Evolutionary conservation across 2,888 invertebrate species (phyloP), one percentile per base, ranked within the genome.

Genomic region (Mamestra brassicae): DNA sequence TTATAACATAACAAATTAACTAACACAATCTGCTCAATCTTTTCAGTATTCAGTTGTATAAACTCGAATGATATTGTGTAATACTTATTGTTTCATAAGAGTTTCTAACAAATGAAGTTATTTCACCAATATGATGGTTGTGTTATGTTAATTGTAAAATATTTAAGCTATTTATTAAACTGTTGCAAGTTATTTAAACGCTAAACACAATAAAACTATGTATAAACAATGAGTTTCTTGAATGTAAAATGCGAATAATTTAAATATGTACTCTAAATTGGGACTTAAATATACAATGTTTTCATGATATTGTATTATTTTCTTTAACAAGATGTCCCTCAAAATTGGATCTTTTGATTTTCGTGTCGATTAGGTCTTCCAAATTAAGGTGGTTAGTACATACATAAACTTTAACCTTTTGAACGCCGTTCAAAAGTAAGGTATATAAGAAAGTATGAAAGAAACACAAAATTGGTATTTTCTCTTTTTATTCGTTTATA

Each of bases 231-330:
- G 70, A 80, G 67, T 85, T 87, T 86, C 60, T 68, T 70, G 38
- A 76, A 78, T 85, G 68, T 84, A 81, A 78, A 78, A 77, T 74
- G 75, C 71, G 67, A 75, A 84, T 81, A 73, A 84, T 81, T 80
- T 66, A 78, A 81, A 83, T 36, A 71, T 86, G 81, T 87, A 84
- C 74, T 83, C 82, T 78, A 78, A 84, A 83, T 81, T 81, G 81
- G 83, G 71, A 87, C 80, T 86, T 90, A 91, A 94, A 92, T 95
- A 95, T 95, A 95, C 94, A 94, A 93, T 89, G 92, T 94, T 94
- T 94, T 93, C 89, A 92, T 88, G 85, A 89, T 67, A 36, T 13
- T 52, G 64, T 85, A 78, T 87, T 87, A 83, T 66, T 36, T 62
- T 13, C 3, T 54, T 55, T 38, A 34, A 38, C 34, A 54, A 54